Evolutionary conservation across 2,888 invertebrate genomes (phyloP).

Genomic region (Watsonalla binaria): DNA sequence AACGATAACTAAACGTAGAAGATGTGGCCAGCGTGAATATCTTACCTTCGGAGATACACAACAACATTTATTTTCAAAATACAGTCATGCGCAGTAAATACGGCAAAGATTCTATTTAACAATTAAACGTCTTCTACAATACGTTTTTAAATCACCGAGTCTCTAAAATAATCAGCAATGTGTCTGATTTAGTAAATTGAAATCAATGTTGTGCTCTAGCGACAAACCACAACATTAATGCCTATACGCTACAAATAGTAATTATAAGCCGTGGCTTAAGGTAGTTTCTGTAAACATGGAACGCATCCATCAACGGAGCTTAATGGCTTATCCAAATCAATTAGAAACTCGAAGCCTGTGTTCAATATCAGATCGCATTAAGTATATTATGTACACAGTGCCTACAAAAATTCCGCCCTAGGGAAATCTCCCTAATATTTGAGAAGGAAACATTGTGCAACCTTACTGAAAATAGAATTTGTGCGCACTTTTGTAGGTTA

Average conservation of each 20-base stretch:
- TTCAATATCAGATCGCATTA: slow-evolving; percentile 25
- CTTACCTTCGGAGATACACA: too few species aligned
- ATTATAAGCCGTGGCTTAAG: slow-evolving; percentile 28
- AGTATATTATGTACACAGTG: slow-evolving; percentile 6
- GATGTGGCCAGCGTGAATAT: too few species aligned
- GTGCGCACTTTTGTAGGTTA: background rate
- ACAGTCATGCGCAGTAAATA: too few species aligned
- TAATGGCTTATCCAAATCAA: slow-evolving; percentile 76
- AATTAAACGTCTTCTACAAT: too few species aligned
- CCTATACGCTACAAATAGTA: slow-evolving; percentile 13
- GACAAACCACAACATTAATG: slow-evolving; percentile 12
- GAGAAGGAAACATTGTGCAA: background rate
- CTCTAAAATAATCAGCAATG: too few species aligned
- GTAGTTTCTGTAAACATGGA: slow-evolving; percentile 52
- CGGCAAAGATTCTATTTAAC: too few species aligned
- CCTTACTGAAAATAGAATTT: background rate
- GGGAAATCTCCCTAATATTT: background rate
- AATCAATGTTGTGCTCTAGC: slow-evolving; percentile 4
- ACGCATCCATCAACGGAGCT: slow-evolving; percentile 71
- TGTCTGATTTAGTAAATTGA: background rate
- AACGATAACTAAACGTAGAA: too few species aligned
- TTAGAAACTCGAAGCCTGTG: slow-evolving; percentile 66
- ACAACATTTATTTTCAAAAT: too few species aligned
- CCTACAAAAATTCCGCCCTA: background rate
- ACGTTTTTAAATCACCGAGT: too few species aligned